phyloP scores from a whole-genome alignment of 2,797 vertebrate genomes.

The Enteromius fasciolatus region DNA sequence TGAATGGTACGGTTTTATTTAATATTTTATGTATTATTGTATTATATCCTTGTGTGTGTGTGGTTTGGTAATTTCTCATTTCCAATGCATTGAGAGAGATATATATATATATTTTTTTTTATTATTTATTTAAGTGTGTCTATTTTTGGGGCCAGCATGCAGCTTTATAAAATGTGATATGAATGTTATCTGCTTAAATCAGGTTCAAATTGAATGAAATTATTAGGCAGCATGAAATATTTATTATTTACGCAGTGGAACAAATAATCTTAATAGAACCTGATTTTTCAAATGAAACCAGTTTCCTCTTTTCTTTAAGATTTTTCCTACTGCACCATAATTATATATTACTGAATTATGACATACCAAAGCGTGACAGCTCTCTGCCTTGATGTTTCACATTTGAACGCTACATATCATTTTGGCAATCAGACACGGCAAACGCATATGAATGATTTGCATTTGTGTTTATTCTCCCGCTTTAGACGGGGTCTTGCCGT shows the following conservation, averaged over 20 bases:
- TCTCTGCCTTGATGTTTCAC: constrained; percentile 3
- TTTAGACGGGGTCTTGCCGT: background rate
- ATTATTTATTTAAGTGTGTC: background rate
- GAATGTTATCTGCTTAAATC: background rate
- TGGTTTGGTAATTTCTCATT: too few relatives aligned
- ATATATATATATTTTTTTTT: too few relatives aligned
- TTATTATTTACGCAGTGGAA: constrained; percentile 17
- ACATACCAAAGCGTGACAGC: constrained; percentile 3
- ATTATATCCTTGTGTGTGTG: background rate
- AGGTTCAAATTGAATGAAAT: constrained; percentile 1
- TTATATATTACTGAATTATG: constrained; percentile 8
- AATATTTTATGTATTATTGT: background rate
- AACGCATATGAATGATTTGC: constrained; percentile 20
- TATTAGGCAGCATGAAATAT: constrained; percentile 23
- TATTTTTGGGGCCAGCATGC: background rate
- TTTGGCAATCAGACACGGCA: constrained; percentile 26
- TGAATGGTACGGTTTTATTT: background rate
- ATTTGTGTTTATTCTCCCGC: constrained; percentile 13
- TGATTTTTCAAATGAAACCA: constrained; percentile 14
- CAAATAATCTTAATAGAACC: constrained; percentile 21
- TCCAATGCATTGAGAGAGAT: too few relatives aligned
- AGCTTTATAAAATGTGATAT: background rate
- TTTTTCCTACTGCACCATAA: constrained; percentile 2
- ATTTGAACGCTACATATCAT: constrained; percentile 26
- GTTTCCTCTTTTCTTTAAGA: background rate